Evolutionary conservation across 2,797 vertebrate species (phyloP), one percentile per base, ranked within the genome.

Genomic region (Myotis pilosus): DNA sequence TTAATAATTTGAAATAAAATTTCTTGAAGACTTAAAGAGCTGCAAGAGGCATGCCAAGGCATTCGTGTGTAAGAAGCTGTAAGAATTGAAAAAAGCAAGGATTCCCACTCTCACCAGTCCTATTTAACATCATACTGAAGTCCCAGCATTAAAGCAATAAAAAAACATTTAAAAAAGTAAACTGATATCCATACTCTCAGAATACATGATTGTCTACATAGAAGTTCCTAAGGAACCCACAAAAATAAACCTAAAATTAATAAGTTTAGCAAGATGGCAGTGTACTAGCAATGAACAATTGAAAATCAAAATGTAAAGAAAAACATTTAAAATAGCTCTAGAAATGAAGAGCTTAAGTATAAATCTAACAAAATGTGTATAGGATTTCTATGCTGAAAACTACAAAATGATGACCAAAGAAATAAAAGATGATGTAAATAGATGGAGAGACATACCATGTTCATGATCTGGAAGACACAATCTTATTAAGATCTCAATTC

Each of bases 1-100:
- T 75, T 28, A 51, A 47, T 71, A 3, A 69, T 79, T 94, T 82
- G 49, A 94, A 93, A 75, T 68, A n/a, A 83, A 78, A 81, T 85
- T 62, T 87, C 41, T 78, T 84, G 17, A 87, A 64, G 76, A 87
- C 53, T 75, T 38, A 17, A 41, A 72, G 15, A 92, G 16, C 15
- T 51, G 17, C n/a, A 51, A 89, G 68, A 89, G 12, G 6, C 13
- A 49, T 47, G 38, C 13, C n/a, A 23, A 74, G 30, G 55, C 57
- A 49, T 51, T 82, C 51, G 7, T 69, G 57, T 47, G 11, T 82
- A 82, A 68, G 16, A 60, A 66, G 76, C 16, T 23, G 1, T 87
- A 64, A 75, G 57, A 68, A 38, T 41, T 49, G 10, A 13, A 57
- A 80, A 81, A 38, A 44, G 19, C n/a, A 66, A 80, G 19, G 12